These are phyloP conservation scores for Acestrorhynchus altus DNA, from an alignment of 2,797 vertebrate genomes.

Conservation along the genomic window DNA sequence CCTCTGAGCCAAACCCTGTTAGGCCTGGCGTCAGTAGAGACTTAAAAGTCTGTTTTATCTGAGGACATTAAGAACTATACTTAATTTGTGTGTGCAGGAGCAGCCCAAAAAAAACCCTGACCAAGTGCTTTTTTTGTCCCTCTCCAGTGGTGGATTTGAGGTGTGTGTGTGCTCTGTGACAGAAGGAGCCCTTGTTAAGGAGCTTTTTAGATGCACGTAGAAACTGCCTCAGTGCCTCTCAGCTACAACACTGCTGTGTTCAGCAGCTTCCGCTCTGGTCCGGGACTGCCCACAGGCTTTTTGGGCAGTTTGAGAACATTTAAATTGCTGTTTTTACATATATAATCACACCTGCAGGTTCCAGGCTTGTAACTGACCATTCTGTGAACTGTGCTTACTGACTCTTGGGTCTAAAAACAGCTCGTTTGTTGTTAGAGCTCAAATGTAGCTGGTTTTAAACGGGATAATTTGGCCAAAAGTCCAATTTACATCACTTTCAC, in stretches of 20 bases:
- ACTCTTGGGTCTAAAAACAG: neutral
- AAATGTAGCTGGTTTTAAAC: no score
- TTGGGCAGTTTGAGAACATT: constrained; percentile 11
- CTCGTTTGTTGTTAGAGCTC: no score
- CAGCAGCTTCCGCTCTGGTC: constrained; percentile 19
- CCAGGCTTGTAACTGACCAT: neutral
- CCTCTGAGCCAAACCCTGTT: no score
- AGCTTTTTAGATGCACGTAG: neutral
- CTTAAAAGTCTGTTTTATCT: no score
- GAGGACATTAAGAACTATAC: neutral
- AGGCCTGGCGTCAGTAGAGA: no score
- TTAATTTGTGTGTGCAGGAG: neutral
- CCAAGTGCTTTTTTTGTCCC: neutral
- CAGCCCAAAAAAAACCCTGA: neutral
- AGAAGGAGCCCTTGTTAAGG: neutral
- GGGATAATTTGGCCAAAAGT: no score
- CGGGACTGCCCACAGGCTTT: neutral
- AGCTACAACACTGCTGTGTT: constrained; percentile 21
- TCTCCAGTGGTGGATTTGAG: neutral
- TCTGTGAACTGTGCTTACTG: neutral
- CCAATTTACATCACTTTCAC: no score
- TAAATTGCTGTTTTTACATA: neutral
- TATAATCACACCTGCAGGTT: neutral
- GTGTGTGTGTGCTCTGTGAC: neutral
- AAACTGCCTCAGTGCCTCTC: neutral